These are phyloP conservation scores for Actenoides hombroni DNA, from an alignment of 2,113 vertebrate species.

Conservation along the genomic window DNA sequence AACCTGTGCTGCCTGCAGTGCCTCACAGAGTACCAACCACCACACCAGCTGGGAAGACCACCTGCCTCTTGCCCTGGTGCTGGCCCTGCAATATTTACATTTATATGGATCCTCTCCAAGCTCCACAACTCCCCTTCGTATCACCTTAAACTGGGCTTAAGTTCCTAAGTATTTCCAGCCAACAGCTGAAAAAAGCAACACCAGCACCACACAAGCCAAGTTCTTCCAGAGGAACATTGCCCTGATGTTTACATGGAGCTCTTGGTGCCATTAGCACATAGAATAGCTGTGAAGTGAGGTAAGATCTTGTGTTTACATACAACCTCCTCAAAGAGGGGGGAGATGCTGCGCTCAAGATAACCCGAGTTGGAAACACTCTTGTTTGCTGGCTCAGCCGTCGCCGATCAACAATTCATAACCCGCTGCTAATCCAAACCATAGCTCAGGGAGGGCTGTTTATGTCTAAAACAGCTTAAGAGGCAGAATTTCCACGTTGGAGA, in stretches of 20 bases:
- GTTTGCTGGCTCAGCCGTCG: slow-evolving; percentile 5
- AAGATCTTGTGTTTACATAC: background rate
- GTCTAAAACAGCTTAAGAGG: background rate
- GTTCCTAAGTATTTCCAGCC: background rate
- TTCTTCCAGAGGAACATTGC: background rate
- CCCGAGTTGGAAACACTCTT: background rate
- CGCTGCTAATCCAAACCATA: background rate
- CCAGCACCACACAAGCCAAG: background rate
- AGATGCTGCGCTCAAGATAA: background rate
- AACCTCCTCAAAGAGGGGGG: background rate
- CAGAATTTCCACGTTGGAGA: background rate
- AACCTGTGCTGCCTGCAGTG: background rate
- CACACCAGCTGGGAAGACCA: background rate
- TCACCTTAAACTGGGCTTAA: background rate
- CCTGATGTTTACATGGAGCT: background rate
- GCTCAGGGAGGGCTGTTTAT: background rate
- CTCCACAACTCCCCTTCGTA: background rate
- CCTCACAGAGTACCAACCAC: background rate
- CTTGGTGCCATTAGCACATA: background rate
- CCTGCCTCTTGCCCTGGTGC: background rate
- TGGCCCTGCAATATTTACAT: background rate
- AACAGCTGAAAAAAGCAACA: background rate
- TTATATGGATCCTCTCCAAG: accelerated
- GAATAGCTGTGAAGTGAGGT: slow-evolving; percentile 25
- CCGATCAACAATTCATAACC: background rate